These are phyloP conservation scores for Blera fallax DNA, from an alignment of 2,888 invertebrate species.

Conservation along the genomic window DNA sequence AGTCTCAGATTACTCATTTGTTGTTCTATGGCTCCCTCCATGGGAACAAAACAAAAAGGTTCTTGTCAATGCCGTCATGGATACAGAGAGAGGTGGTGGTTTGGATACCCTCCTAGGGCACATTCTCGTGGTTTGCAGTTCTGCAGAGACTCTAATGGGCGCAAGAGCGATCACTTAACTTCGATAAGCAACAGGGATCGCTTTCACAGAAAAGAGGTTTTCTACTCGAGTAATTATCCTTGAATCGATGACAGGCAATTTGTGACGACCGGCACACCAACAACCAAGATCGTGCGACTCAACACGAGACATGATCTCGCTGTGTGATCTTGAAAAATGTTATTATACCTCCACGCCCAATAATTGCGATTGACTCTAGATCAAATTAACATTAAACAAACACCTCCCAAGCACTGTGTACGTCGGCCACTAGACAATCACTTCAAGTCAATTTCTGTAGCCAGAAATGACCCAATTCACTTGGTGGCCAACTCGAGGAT, in stretches of 20 bases:
- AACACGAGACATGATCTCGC: slow-evolving; percentile 44
- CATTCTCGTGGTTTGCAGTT: slow-evolving; percentile 51
- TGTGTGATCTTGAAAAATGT: slow-evolving; percentile 18
- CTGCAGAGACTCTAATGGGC: slow-evolving; percentile 47
- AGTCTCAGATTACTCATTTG: slow-evolving; percentile 71
- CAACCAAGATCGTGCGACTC: slow-evolving; percentile 55
- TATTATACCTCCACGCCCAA: slow-evolving; percentile 43
- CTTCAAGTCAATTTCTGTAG: slow-evolving; percentile 47
- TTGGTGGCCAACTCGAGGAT: slow-evolving; percentile 52
- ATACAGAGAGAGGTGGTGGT: not conserved
- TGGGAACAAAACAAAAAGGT: slow-evolving; percentile 52
- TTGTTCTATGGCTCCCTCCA: slow-evolving; percentile 27
- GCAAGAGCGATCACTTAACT: slow-evolving; percentile 62
- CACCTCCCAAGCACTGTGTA: slow-evolving; percentile 18
- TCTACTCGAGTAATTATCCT: slow-evolving; percentile 67
- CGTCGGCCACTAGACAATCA: slow-evolving; percentile 37
- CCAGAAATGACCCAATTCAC: not conserved
- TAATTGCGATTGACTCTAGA: slow-evolving; percentile 14
- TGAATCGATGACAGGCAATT: slow-evolving; percentile 70
- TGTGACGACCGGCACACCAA: slow-evolving; percentile 11
- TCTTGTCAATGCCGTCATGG: slow-evolving; percentile 62
- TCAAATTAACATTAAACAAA: slow-evolving; percentile 68
- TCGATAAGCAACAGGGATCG: slow-evolving; percentile 54
- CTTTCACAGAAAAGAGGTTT: slow-evolving; percentile 40
- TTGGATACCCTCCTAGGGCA: slow-evolving; percentile 27